Base-by-base conservation (phyloP, 2,113 vertebrate species). In the Pipra filicauda region DNA sequence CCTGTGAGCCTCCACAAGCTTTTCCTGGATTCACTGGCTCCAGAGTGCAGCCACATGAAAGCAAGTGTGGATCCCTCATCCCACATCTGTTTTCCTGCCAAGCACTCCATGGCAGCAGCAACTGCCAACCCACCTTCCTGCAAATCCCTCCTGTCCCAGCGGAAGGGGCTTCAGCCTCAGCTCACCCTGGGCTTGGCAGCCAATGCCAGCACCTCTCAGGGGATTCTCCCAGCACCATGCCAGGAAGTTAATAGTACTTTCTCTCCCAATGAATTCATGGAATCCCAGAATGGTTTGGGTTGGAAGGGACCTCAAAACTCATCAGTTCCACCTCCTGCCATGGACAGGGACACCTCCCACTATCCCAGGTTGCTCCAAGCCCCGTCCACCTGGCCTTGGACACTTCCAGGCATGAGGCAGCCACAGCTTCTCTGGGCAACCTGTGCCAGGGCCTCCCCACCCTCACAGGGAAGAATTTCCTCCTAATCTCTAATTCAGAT, bases 1-100 rank as follows among this genome's bases (percentile, higher is more conserved):
- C 1, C 0, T 1, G 5, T 1, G 61, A 17, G 24, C 4, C 31
- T 62, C 58, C 7, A 0, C 15, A 0, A 78, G 18, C 18, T 65
- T 51, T 33, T 16, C 75, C 71, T 13, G 33, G 41, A 2, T 37
- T 26, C 0, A 0, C 22, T 4, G 70, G 12, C 59, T 82, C 70
- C 4, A 0, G 4, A 17, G 28, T 0, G 61, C 12, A 78, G 71
- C 9, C 8, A 0, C 19, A 2, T 22, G 19, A 19, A 20, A 71
- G 35, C 17, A 1, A 31, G 48, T 0, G 6, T 19, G 9, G 70
- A 11, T 26, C n/a, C 19, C 79, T 12, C 8, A 9, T 6, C 48
- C 74, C 8, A 1, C 1, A 1, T 13, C 48, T 8, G 9, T 66
- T 18, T 11, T 26, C 65, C 44, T 64, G 3, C 3, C 18, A 57